A percentile compares a stretch with the other conserved stretches of the same genome.
These are phyloP conservation scores for Rhinopomastus cyanomelas DNA, from an alignment of 2,113 vertebrate species.

Conservation along the genomic window DNA sequence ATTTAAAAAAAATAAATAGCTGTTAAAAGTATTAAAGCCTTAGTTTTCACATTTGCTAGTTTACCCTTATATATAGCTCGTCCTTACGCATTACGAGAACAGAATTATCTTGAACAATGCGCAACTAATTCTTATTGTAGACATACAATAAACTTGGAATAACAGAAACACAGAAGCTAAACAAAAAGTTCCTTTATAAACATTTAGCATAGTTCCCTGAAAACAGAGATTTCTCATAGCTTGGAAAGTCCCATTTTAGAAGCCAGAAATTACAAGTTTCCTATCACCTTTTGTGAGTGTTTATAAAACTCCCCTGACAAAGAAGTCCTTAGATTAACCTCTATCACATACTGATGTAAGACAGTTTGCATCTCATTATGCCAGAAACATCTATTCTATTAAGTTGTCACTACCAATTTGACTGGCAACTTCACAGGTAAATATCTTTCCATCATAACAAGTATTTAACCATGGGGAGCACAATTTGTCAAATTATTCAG, in stretches of 20 bases:
- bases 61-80: neutral
- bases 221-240: neutral
- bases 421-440: constrained; percentile 16
- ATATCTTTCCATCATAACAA: neutral
- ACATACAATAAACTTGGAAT: neutral
- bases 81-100: neutral
- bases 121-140: neutral
- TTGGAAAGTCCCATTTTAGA: neutral
- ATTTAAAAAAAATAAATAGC: neutral
- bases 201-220: fast-evolving
- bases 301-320: neutral
- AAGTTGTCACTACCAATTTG: neutral
- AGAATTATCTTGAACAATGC: neutral
- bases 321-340: neutral
- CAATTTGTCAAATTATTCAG: neutral
- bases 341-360: neutral
- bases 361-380: neutral
- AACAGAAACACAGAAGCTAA: neutral
- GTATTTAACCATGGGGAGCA: neutral
- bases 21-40: neutral
- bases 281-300: neutral
- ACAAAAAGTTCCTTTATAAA: neutral
- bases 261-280: neutral
- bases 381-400: neutral
- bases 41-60: neutral